Conservation (phyloP, 2,113 vertebrate genomes). For the Mesitornis unicolor region DNA sequence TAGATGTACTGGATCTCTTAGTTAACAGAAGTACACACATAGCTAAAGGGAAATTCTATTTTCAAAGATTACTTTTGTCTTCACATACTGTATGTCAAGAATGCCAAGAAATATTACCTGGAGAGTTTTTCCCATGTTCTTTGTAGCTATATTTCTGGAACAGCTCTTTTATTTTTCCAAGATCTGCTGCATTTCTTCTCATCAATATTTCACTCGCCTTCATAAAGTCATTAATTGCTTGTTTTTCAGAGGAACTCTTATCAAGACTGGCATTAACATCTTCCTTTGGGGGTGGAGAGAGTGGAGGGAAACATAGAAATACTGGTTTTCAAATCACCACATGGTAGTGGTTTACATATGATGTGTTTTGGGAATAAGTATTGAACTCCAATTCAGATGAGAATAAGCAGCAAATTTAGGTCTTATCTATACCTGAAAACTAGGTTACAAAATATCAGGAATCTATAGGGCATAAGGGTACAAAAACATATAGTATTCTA, state of each 20-base stretch:
- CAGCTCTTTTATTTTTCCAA: constrained; percentile 75
- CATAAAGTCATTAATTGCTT: constrained; percentile 74
- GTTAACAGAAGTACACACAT: background rate
- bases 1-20: background rate
- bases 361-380: background rate
- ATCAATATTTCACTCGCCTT: constrained; percentile 77
- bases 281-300: constrained; percentile 66
- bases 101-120: constrained; percentile 70
- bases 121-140: constrained; percentile 20
- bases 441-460: background rate
- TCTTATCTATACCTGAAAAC: background rate
- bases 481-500: background rate
- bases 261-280: constrained; percentile 69
- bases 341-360: background rate
- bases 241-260: constrained; percentile 54
- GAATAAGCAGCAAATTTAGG: background rate
- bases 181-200: constrained; percentile 75
- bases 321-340: background rate
- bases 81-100: background rate
- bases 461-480: background rate
- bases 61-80: background rate
- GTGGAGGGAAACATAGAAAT: background rate
- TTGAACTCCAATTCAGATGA: background rate
- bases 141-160: constrained; percentile 86
- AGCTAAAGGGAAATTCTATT: background rate